Base-by-base conservation (phyloP, 2,113 vertebrate genomes). In the Callospermophilus lateralis region DNA sequence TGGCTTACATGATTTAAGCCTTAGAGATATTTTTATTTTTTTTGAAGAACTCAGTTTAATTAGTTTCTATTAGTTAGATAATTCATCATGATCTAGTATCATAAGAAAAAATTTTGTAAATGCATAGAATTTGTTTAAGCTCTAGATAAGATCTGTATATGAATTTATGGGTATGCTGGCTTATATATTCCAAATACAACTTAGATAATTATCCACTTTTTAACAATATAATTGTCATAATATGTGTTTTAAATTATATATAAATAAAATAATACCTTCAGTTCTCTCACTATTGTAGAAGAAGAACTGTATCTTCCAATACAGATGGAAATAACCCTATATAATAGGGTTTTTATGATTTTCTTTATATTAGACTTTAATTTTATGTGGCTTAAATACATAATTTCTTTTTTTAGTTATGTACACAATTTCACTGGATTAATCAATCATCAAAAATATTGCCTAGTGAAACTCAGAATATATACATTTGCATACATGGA, bases 161-260 rank as follows among this genome's bases (percentile, higher is more conserved):
- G 16, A 94, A 53, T 28, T 42, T 77, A 39, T 76, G 6, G 17
- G 13, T 39, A 76, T 6, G 16, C 28, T 37, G 81, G 10, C 1
- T 61, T 88, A 79, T 12, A 77, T 39, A 84, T 92, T 85, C 89
- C 4, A 88, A 73, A 51, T 78, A 84, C 28, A 88, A 79, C 4
- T 45, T 55, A 45, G 30, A 28, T 58, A 68, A 53, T 53, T 51
- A 70, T 42, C 42, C 42, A 42, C 51, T 32, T 89, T 8, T 88
- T 55, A 84, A 16, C 12, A 58, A 91, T 87, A 19, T 6, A 48
- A 39, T 90, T 77, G 22, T 51, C 53, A 84, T 80, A 48, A 48
- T 48, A 48, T 48, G 17, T 22, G 8, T 28, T 74, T 89, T 81
- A 76, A 86, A 76, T 13, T 51, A 42, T 24, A 39, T 3, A 76